Evolutionary conservation across 1,140 invertebrate genomes (phyloP).

Genomic region (Brachionus calyciflorus): DNA sequence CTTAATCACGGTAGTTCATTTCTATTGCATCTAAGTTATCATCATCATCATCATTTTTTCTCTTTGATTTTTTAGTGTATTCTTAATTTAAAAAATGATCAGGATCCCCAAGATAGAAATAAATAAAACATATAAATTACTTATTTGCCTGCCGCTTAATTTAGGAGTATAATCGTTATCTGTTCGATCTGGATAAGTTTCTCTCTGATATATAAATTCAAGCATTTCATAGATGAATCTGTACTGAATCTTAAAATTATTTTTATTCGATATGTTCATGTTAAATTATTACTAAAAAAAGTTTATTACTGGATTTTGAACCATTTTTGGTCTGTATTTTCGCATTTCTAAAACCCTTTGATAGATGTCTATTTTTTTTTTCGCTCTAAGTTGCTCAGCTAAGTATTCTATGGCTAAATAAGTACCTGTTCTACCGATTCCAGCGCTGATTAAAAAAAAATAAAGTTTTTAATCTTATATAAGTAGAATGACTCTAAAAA

Average conservation of each 20-base stretch:
- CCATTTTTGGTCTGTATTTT: conserved; percentile 17
- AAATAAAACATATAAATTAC: no score
- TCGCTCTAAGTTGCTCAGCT: conserved; percentile 69
- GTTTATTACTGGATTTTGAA: conserved; percentile 36
- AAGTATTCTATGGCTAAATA: conserved; percentile 86
- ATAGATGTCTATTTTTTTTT: conserved; percentile 47
- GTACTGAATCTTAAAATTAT: conserved; percentile 18
- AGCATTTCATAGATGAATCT: conserved; percentile 43
- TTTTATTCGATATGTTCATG: not conserved
- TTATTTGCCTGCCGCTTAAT: no score
- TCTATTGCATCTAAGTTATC: no score
- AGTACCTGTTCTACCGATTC: conserved; percentile 86
- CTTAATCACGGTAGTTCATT: no score
- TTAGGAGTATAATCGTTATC: not conserved
- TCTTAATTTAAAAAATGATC: no score
- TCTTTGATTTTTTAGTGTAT: no score
- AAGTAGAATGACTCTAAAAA: no score
- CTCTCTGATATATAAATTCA: not conserved
- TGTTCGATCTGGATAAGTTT: not conserved
- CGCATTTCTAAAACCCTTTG: conserved; percentile 28
- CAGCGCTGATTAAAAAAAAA: conserved; percentile 68
- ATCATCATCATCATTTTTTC: no score
- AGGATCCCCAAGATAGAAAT: no score
- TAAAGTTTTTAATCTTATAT: not conserved
- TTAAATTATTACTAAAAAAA: not conserved